Base-by-base conservation (phyloP, 2,113 vertebrate genomes). In the Ictidomys tridecemlineatus region DNA sequence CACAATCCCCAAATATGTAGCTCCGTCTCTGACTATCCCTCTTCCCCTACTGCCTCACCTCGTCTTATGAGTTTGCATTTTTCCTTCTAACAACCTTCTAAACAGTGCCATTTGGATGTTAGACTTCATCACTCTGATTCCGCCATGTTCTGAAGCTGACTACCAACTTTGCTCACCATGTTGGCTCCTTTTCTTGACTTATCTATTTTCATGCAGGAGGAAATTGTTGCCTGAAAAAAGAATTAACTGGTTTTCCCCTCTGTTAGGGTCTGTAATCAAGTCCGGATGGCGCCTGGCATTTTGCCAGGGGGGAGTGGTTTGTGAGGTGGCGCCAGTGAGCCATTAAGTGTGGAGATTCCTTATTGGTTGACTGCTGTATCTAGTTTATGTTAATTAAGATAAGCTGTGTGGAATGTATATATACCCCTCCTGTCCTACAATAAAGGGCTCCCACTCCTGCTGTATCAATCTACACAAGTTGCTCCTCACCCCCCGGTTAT, bases 31-130 rank as follows among this genome's bases (percentile, higher is more conserved):
- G 34, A 48, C 18, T 14, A 4, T 1, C 0, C 70, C 32, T 84
- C 13, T 42, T 51, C 39, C 7, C 8, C 2, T 0, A 34, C 1
- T 24, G 34, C 8, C 14, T 5, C 30, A 28, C 1, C n/a, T 63
- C 83, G 14, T 69, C 20, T 80, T 85, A 26, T 6, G 20, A 69
- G 4, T 4, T 20, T 37, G 77, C 6, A 20, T 20, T 67, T 89
- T 34, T 61, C 6, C 61, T 79, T 89, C 72, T 24, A 39, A 10
- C 18, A 10, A 7, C 8, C 17, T 76, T 85, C 32, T n/a, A 10
- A 80, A 53, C 32, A 63, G 5, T 53, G 30, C 4, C 65, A 11
- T 34, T 83, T 63, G 28, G 28, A 28, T 91, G 58, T 63, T n/a
- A 70, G 56, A 24, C 48, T 89, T 79, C 18, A 74, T 69, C 16